These are phyloP conservation scores for human DNA, from an alignment of 2,113 vertebrate species.

Conservation along the genomic window GRCh38 chr13:27573001-27573500, in stretches of 20 bases:
- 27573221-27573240: neutral
- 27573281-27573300: neutral
- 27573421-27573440: neutral
- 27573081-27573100: neutral
- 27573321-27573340: too few species aligned
- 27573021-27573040: neutral
- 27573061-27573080: neutral
- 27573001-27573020: neutral
- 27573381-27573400: neutral
- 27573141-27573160: neutral
- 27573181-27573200: neutral
- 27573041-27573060: constrained; percentile 7
- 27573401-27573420: neutral
- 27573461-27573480: neutral
- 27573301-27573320: neutral
- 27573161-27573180: neutral
- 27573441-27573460: neutral
- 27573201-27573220: neutral
- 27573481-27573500: neutral
- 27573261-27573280: neutral
- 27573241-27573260: neutral
- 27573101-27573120: neutral
- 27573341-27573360: neutral
- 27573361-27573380: neutral
- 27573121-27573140: neutral